Evolutionary conservation across 2,888 invertebrate species (phyloP).

Genomic region (Laothoe populi): DNA sequence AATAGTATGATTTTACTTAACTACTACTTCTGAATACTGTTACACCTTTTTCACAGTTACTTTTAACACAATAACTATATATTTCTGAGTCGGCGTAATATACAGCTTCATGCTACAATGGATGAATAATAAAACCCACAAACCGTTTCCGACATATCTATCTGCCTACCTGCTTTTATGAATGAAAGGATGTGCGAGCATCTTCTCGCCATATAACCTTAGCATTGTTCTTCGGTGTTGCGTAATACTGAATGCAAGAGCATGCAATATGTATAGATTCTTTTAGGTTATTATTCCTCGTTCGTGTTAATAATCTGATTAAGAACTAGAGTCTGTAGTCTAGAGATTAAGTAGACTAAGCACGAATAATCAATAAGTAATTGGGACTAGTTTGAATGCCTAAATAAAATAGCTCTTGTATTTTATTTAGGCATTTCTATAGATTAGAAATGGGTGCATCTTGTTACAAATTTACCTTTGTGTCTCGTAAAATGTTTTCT

Average conservation of each 20-base stretch:
- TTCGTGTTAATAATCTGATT: no score
- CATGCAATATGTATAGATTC: neutral
- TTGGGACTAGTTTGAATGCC: no score
- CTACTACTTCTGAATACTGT: neutral
- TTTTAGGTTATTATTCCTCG: no score
- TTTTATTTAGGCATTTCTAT: no score
- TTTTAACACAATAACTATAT: neutral
- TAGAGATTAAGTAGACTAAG: no score
- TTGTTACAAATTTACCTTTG: no score
- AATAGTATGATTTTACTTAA: no score
- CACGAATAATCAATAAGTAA: no score
- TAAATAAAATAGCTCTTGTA: no score
- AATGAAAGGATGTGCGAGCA: conserved; percentile 45
- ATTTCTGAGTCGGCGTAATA: neutral
- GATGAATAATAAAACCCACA: conserved; percentile 28
- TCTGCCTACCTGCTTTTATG: conserved; percentile 44
- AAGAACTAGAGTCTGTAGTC: no score
- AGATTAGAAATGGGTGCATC: no score
- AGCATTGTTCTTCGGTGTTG: conserved; percentile 17
- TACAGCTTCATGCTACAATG: conserved; percentile 3
- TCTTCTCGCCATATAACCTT: conserved; percentile 27
- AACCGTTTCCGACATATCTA: conserved; percentile 39
- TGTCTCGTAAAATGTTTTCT: no score
- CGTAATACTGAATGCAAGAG: neutral
- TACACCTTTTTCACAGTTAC: neutral